Base-by-base conservation (phyloP, 2,888 invertebrate species). In the Synergus laeviventris region DNA sequence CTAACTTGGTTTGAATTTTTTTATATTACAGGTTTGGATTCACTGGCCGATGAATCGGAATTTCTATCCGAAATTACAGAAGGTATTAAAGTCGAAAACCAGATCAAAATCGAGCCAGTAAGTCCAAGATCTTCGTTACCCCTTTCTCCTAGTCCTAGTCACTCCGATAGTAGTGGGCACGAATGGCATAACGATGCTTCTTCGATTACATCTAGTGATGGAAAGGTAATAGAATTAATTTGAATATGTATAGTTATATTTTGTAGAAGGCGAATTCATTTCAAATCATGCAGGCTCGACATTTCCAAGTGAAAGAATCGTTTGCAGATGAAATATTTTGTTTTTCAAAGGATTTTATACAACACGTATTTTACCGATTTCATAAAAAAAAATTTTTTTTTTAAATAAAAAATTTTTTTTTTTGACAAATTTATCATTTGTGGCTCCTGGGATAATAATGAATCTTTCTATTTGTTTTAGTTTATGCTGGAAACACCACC, bases 401-500 rank as follows among this genome's bases (percentile, higher is more conserved):
- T 74, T 61, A 39, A 73, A 45, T 42, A 31, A n/a, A n/a, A n/a
- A n/a, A n/a, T n/a, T 75, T 45, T 56, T 59, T 31, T 81, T 76
- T 62, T 59, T 76, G 80, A 18, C 70, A 62, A 38, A 36, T 36
- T 62, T n/a, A n/a, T n/a, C n/a, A n/a, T n/a, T n/a, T n/a, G n/a
- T n/a, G n/a, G n/a, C n/a, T n/a, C n/a, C n/a, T n/a, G n/a, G n/a
- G n/a, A n/a, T n/a, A n/a, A 18, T 62, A 59, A 31, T 16, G 4
- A n/a, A 62, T n/a, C 1, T 31, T 62, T 11, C 2, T 56, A 21
- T 45, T 75, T 39, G 39, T 75, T 59, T 21, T 49, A 89, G 89
- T 81, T 85, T 70, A 78, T 78, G 74, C 75, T 89, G 24, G 91
- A 91, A 78, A 91, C 91, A 24, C 91, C 91, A n/a, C 91, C 91